Evolutionary conservation across 2,888 invertebrate genomes (phyloP).

Genomic region (Strigamia crassipes): DNA sequence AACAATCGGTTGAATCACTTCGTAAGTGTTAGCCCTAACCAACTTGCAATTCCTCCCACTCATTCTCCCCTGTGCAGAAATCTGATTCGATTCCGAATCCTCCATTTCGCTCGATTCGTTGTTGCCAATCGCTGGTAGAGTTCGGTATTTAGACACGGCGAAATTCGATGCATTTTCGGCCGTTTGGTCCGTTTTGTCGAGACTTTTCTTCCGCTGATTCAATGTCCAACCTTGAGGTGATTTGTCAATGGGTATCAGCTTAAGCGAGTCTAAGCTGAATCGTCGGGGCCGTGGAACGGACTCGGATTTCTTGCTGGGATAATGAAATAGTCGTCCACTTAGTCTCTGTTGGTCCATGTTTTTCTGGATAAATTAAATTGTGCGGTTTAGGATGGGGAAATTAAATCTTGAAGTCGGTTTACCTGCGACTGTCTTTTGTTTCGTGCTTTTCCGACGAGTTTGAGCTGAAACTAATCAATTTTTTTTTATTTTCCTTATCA

Average conservation of each 20-base stretch:
- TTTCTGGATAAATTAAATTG: neutral
- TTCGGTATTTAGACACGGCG: neutral
- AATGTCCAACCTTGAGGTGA: neutral
- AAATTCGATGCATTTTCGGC: neutral
- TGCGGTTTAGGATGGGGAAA: no score
- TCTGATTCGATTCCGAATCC: neutral
- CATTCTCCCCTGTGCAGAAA: neutral
- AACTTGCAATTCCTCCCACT: neutral
- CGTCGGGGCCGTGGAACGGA: neutral
- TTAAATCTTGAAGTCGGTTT: no score
- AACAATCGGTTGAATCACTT: conserved; percentile 43
- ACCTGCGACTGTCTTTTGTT: no score
- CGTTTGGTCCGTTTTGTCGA: neutral
- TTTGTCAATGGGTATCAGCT: neutral
- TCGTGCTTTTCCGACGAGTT: no score
- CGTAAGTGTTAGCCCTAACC: conserved; percentile 48
- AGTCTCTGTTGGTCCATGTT: neutral
- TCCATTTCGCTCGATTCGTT: neutral
- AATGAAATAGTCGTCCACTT: neutral
- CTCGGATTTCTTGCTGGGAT: neutral
- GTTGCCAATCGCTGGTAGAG: conserved; percentile 19
- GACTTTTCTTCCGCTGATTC: neutral
- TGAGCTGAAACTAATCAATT: no score
- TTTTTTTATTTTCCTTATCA: no score
- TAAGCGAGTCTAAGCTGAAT: neutral